A percentile compares a stretch with the other conserved stretches of the same genome.
These are phyloP conservation scores for Procambarus virginalis DNA, from an alignment of 1,140 invertebrate species.

Conservation along the genomic window DNA sequence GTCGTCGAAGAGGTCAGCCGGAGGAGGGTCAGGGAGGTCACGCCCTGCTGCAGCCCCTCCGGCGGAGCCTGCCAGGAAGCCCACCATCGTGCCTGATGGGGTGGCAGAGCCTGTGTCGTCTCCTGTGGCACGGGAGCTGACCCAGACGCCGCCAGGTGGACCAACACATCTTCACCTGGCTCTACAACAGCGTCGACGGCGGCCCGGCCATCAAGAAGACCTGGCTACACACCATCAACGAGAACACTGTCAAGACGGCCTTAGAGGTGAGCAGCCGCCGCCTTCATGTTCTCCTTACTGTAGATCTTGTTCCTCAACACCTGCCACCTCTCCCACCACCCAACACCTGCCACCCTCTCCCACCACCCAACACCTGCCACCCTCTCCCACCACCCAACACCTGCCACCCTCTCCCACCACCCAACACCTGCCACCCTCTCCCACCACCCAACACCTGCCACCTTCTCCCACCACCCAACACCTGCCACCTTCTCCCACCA, in stretches of 20 bases:
- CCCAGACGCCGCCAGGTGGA: conserved; percentile 55
- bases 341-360: neutral
- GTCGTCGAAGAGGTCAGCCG: neutral
- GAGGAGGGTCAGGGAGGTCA: neutral
- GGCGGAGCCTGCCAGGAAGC: conserved; percentile 22
- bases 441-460: too few species aligned
- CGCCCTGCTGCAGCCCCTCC: neutral
- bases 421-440: too few species aligned
- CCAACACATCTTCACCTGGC: conserved; percentile 59
- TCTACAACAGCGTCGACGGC: conserved; percentile 59
- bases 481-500: too few species aligned
- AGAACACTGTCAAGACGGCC: conserved; percentile 58
- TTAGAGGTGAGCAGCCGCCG: neutral
- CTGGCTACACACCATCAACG: conserved; percentile 56
- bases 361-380: too few species aligned
- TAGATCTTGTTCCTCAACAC: neutral
- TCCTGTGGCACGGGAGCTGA: conserved; percentile 59
- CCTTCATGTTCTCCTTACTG: too few species aligned
- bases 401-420: too few species aligned
- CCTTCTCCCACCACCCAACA: too few species aligned
- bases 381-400: too few species aligned
- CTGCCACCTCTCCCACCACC: too few species aligned
- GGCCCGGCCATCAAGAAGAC: conserved; percentile 42
- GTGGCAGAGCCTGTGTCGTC: conserved; percentile 23
- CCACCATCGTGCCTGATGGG: conserved; percentile 54